These are phyloP conservation scores for Hydrolagus affinis DNA, from an alignment of 2,113 vertebrate genomes.

Conservation along the genomic window DNA sequence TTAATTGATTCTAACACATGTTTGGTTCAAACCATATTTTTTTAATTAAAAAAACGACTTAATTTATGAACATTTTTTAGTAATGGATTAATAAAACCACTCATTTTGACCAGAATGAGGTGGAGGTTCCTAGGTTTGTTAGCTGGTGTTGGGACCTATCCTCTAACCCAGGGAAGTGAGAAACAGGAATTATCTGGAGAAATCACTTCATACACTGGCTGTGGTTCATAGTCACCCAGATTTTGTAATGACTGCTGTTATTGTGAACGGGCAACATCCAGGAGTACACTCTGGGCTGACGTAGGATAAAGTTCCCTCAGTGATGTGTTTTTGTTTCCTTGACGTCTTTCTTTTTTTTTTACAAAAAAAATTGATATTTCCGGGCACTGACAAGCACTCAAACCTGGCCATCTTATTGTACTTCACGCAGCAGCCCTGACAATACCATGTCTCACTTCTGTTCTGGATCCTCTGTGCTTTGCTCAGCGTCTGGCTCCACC, in stretches of 20 bases:
- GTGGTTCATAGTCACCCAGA: slow-evolving; percentile 22
- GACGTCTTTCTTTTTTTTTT: background rate
- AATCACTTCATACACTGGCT: background rate
- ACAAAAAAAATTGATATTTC: background rate
- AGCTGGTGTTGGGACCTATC: background rate
- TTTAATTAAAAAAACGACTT: background rate
- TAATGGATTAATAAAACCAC: background rate
- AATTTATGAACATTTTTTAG: slow-evolving; percentile 5
- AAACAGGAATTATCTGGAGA: background rate
- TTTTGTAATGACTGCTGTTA: background rate
- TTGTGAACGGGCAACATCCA: background rate
- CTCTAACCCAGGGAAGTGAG: background rate
- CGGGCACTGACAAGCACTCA: background rate
- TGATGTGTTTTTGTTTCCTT: background rate
- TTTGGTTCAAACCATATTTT: slow-evolving; percentile 6
- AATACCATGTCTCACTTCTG: slow-evolving; percentile 64
- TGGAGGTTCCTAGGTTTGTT: background rate
- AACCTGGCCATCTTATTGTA: slow-evolving; percentile 4
- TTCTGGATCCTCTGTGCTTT: slow-evolving; percentile 78
- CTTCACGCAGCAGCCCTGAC: background rate
- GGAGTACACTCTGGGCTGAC: background rate
- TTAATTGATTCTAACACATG: background rate
- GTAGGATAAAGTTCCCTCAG: background rate
- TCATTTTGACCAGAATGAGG: background rate
- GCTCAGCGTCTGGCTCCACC: slow-evolving; percentile 71